A percentile compares a stretch with the other conserved stretches of the same genome.
These are phyloP conservation scores for Seriola rivoliana DNA, from an alignment of 2,113 vertebrate genomes.

Conservation along the genomic window DNA sequence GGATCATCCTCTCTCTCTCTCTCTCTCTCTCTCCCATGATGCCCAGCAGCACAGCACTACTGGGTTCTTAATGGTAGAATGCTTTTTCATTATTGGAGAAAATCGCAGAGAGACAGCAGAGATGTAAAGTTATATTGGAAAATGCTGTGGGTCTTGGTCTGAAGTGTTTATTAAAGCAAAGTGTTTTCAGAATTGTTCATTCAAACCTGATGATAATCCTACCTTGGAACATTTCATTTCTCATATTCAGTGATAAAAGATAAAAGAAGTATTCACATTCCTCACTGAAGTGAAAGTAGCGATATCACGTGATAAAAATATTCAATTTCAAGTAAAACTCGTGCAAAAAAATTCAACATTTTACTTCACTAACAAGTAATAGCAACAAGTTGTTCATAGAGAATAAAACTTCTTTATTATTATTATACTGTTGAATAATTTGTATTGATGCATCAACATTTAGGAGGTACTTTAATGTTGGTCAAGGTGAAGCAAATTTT, in stretches of 20 bases:
- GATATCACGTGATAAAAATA: neutral
- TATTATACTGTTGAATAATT: neutral
- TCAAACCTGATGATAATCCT: neutral
- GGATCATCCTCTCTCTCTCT: conserved; percentile 46
- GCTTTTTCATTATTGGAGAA: conserved; percentile 30
- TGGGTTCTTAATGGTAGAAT: conserved; percentile 29
- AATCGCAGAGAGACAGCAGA: neutral
- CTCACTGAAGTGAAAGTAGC: neutral
- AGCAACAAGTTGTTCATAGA: too few species aligned
- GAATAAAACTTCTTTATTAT: too few species aligned
- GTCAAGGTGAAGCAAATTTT: too few species aligned
- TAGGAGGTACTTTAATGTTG: too few species aligned
- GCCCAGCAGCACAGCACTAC: conserved; percentile 38
- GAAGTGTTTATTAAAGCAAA: conserved; percentile 12
- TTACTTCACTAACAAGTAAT: neutral
- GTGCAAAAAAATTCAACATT: neutral
- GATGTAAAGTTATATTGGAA: neutral
- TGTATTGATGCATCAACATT: neutral
- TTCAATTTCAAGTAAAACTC: neutral
- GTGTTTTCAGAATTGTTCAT: neutral
- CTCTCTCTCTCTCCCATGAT: conserved; percentile 35
- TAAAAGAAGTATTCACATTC: neutral
- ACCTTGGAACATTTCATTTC: too few species aligned
- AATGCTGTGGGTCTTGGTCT: neutral
- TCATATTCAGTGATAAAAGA: neutral